phyloP scores from a whole-genome alignment of 2,888 invertebrate species.

The Abrostola triplasia region DNA sequence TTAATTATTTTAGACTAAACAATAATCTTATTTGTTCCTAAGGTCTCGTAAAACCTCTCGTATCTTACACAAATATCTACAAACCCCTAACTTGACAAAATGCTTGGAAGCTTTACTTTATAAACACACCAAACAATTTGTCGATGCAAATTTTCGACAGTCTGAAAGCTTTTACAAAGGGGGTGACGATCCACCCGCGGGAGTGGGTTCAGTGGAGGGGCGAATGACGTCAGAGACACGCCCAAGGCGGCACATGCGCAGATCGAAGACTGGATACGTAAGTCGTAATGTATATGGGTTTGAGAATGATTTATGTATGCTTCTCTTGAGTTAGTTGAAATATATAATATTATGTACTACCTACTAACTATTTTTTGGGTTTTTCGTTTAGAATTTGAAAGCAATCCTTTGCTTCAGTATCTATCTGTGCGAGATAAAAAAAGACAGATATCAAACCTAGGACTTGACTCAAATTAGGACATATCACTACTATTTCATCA shows the following conservation, averaged over 20 bases:
- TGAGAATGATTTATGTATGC: conserved; percentile 1
- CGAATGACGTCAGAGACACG: conserved; percentile 74
- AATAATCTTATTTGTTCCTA: no score
- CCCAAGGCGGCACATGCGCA: conserved; percentile 54
- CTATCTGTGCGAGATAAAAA: no score
- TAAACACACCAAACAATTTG: conserved; percentile 30
- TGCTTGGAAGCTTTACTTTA: not conserved
- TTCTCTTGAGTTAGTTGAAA: not conserved
- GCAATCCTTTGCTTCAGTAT: no score
- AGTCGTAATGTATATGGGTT: not conserved
- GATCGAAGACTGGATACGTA: not conserved
- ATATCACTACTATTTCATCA: no score
- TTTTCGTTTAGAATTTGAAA: no score
- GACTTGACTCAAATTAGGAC: no score
- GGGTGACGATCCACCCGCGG: conserved; percentile 16
- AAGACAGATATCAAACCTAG: no score
- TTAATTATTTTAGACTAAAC: no score
- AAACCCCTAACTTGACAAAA: no score
- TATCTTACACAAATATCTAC: no score
- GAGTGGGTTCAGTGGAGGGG: conserved; percentile 46
- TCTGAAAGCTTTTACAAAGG: conserved; percentile 20
- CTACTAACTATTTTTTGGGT: no score
- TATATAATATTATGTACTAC: not conserved
- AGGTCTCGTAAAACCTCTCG: no score
- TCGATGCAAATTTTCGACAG: conserved; percentile 31